Percentiles rank a stretch among this genome's conserved stretches.
phyloP scores from a whole-genome alignment of 2,797 vertebrate species.

The Spinibarbus caldwelli region DNA sequence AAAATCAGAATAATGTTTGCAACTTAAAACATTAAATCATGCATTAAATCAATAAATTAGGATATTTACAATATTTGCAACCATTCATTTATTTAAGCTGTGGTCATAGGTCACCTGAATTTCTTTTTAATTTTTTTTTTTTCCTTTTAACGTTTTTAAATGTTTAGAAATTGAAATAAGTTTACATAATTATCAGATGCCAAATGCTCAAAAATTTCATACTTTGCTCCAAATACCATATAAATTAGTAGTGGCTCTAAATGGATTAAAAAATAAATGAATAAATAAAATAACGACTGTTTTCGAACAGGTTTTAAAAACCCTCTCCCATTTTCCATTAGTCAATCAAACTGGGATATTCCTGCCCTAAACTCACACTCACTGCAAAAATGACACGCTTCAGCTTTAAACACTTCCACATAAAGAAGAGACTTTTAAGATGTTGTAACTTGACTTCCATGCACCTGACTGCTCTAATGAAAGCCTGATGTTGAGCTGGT shows the following conservation, averaged over 20 bases:
- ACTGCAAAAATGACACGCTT: too few relatives aligned
- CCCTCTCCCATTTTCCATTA: too few relatives aligned
- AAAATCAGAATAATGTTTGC: neutral
- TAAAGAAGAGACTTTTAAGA: too few relatives aligned
- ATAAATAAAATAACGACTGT: neutral
- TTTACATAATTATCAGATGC: neutral
- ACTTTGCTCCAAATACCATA: neutral
- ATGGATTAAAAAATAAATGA: too few relatives aligned
- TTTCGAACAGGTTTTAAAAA: neutral
- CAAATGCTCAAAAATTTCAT: neutral
- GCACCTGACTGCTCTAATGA: too few relatives aligned
- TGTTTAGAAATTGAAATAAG: neutral
- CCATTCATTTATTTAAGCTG: neutral
- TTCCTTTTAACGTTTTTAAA: neutral
- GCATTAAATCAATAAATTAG: neutral
- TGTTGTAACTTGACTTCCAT: neutral
- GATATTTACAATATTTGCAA: neutral
- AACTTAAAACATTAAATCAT: neutral
- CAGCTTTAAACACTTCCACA: neutral
- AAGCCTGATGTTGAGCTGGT: constrained; percentile 7
- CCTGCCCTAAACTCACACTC: too few relatives aligned
- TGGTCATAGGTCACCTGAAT: neutral
- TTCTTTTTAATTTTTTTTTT: neutral
- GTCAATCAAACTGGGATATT: too few relatives aligned
- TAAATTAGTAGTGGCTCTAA: too few relatives aligned